Evolutionary conservation across 2,888 invertebrate genomes (phyloP), one percentile per base, ranked within the genome.

Genomic region (Andricus curvator): DNA sequence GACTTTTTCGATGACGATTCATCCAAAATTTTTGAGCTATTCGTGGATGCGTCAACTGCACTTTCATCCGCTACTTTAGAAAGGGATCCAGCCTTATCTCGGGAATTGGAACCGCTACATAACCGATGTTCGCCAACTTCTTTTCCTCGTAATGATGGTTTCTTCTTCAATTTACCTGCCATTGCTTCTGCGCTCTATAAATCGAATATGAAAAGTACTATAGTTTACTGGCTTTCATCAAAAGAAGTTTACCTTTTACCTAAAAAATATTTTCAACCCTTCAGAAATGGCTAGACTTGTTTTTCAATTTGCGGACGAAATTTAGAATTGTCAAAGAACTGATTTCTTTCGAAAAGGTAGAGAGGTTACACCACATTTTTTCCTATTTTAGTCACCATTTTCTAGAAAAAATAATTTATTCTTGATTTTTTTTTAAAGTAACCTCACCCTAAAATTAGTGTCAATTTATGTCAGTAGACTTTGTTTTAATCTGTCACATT

Each of bases 151-250:
- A 29, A 29, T 17, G 17, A 22, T 62, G 4, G 29, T 17, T 64
- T 64, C 62, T 64, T 64, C 29, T 64, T 64, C 29, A 64, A 29
- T 64, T 64, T 64, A 64, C 62, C 29, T 17, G 62, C 15, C 62
- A 64, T 64, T 62, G 6, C 62, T 62, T 62, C 6, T 64, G 62
- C 29, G 29, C 25, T 64, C 6, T 29, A 64, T 29, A 64, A 25
- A 64, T 25, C 29, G 62, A 22, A 64, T 29, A 22, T 64, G 17
- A 25, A 60, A 29, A 64, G 25, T 22, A 64, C 29, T 29, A 29
- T 22, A 25, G 29, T 22, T 60, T 22, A n/a, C 11, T 60, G 11
- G 6, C 4, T 22, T n/a, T 11, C 9, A 22, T 22, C 9, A 22
- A 9, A 60, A 60, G 1, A 22, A 60, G 22, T 22, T 60, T 3